A percentile compares a stretch with the other conserved stretches of the same genome.
Conservation (phyloP, 2,888 invertebrate genomes). For the Cordylochernes scorpioides region DNA sequence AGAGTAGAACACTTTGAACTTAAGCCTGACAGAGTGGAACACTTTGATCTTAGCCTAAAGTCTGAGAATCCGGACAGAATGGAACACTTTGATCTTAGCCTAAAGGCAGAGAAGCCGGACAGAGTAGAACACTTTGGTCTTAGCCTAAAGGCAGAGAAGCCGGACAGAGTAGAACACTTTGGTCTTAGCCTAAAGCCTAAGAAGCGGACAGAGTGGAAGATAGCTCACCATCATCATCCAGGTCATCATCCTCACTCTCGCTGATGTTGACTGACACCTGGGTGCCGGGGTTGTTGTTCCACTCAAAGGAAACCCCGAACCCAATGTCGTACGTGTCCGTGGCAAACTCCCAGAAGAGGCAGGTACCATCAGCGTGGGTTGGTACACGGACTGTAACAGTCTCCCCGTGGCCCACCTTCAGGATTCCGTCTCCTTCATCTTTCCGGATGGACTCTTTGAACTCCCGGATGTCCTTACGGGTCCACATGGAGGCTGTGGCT, state of each 20-base stretch:
- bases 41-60: no score
- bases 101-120: no score
- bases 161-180: no score
- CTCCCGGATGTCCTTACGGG: slow-evolving; percentile 51
- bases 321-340: slow-evolving; percentile 92
- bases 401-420: slow-evolving; percentile 84
- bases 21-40: no score
- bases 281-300: slow-evolving; percentile 57
- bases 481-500: slow-evolving; percentile 85
- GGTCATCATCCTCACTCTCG: slow-evolving; percentile 67
- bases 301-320: slow-evolving; percentile 95
- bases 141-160: no score
- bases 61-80: no score
- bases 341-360: slow-evolving; percentile 96
- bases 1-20: no score
- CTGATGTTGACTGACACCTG: slow-evolving; percentile 80
- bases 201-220: no score
- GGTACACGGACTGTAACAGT: slow-evolving; percentile 87
- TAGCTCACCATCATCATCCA: slow-evolving; percentile 35
- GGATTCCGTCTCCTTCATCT: slow-evolving; percentile 56
- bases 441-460: slow-evolving; percentile 66
- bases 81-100: no score
- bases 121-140: no score
- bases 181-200: no score
- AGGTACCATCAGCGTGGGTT: slow-evolving; percentile 70